Percentiles rank a stretch among this genome's conserved stretches.
These are phyloP conservation scores for Prionailurus bengalensis DNA, from an alignment of 2,113 vertebrate genomes.

Conservation along the genomic window DNA sequence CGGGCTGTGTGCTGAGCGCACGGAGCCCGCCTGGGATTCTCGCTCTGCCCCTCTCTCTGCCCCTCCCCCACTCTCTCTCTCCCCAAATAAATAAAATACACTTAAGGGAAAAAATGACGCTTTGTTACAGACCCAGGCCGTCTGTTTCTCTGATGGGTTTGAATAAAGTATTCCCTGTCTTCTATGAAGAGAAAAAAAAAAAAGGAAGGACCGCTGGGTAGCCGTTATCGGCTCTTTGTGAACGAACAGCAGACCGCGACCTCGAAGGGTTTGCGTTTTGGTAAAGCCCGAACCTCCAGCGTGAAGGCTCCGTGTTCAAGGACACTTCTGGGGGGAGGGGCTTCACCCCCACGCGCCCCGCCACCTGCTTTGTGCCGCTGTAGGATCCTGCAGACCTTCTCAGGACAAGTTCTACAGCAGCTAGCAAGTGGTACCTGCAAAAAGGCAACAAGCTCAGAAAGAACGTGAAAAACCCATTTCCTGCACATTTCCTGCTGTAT, in stretches of 20 bases:
- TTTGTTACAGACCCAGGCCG: background rate
- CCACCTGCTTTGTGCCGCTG: background rate
- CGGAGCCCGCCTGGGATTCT: too few relatives aligned
- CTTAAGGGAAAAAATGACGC: too few relatives aligned
- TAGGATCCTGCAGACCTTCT: background rate
- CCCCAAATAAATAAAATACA: too few relatives aligned
- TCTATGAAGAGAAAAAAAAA: background rate
- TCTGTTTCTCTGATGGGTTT: background rate
- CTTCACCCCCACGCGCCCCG: accelerated
- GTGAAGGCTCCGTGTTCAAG: background rate
- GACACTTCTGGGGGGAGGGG: background rate
- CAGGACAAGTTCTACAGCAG: background rate
- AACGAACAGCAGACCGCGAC: background rate
- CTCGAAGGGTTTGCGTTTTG: background rate
- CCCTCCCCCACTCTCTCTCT: too few relatives aligned
- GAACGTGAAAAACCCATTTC: background rate
- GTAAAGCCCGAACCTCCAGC: background rate
- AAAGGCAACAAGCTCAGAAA: background rate
- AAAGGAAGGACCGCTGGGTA: background rate
- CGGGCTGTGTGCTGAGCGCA: too few relatives aligned
- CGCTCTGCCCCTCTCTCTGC: too few relatives aligned
- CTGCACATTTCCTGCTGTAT: too few relatives aligned
- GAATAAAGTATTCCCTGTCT: background rate
- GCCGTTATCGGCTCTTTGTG: background rate
- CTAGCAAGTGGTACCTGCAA: background rate